Evolutionary conservation across 2,888 invertebrate species (phyloP), one percentile per base, ranked within the genome.

Genomic region (Acanthosepion pharaonis): DNA sequence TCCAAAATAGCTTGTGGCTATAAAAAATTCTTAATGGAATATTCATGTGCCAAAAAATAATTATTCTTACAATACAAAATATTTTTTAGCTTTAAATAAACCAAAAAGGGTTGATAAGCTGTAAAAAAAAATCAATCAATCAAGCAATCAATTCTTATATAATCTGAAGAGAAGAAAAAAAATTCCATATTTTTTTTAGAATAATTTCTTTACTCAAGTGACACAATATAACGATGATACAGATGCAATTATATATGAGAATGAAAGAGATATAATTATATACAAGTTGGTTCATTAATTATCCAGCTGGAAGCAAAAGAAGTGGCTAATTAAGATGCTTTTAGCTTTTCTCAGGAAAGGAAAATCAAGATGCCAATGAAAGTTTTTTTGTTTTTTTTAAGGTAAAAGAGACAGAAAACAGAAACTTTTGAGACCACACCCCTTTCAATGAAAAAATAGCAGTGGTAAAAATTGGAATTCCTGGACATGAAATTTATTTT

Each of bases 301-400:
- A 78, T 33, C 78, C 3, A 78, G 78, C n/a, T 78, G n/a, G 78
- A 78, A 23, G 78, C 78, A 78, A 78, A 11, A 78, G n/a, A 78
- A 78, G 78, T 78, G 78, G n/a, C n/a, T 78, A 78, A 78, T 78
- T 78, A 78, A 78, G 78, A 78, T 33, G n/a, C 78, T 78, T 78
- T 78, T 33, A n/a, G 78, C 78, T 78, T 8, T 78, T 78, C 11
- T 78, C n/a, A 78, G 33, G 5, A 78, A 18, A n/a, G 78, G 4
- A 33, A 78, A 78, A 78, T 78, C 18, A 78, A n/a, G 78, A 78
- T 33, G 33, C n/a, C 15, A 78, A 78, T 2, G 23, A 59, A 59
- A 59, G 23, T 59, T 59, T 59, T 20, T 59, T 59, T 59, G 25
- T 59, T 6, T 59, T 59, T 59, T 59, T 59, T 59, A 4, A 59